Conservation (phyloP, 1,140 invertebrate species). For the Steinernema khuongi region DNA sequence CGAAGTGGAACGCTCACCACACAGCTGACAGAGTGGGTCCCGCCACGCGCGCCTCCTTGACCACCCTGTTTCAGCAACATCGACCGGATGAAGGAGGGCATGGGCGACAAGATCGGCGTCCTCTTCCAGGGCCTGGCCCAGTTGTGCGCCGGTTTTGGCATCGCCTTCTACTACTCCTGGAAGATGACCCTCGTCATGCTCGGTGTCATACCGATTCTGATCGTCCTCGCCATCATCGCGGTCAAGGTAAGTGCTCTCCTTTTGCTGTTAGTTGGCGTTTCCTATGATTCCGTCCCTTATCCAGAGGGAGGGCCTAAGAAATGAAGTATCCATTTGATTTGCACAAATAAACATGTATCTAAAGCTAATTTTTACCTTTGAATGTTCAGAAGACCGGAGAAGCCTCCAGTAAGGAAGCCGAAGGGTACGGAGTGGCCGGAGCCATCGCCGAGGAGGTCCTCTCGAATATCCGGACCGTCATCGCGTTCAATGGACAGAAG, state of each 20-base stretch:
- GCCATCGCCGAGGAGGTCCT: constrained; percentile 61
- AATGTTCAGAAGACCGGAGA: neutral
- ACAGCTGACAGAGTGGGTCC: constrained; percentile 78
- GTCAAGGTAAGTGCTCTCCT: constrained; percentile 15
- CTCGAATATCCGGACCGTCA: constrained; percentile 59
- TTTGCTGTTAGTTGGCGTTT: neutral
- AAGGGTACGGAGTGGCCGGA: constrained; percentile 70
- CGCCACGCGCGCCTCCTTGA: neutral
- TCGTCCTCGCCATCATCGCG: constrained; percentile 35
- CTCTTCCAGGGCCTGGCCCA: constrained; percentile 65
- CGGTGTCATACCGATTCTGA: constrained; percentile 35
- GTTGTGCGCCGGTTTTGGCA: constrained; percentile 38
- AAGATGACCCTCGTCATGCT: constrained; percentile 39
- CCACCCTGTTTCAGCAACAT: constrained; percentile 68
- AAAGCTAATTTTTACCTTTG: constrained; percentile 39
- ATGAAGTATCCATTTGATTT: too few relatives aligned
- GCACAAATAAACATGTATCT: too few relatives aligned
- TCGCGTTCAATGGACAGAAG: constrained; percentile 60
- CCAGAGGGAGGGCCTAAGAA: too few relatives aligned
- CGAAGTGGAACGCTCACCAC: constrained; percentile 78
- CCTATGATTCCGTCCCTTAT: too few relatives aligned
- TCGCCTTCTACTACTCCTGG: constrained; percentile 39
- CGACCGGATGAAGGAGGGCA: constrained; percentile 77
- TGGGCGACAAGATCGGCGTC: constrained; percentile 77
- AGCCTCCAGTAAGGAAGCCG: constrained; percentile 63